Conservation (phyloP, 2,113 vertebrate species). For the Pituophis catenifer region DNA sequence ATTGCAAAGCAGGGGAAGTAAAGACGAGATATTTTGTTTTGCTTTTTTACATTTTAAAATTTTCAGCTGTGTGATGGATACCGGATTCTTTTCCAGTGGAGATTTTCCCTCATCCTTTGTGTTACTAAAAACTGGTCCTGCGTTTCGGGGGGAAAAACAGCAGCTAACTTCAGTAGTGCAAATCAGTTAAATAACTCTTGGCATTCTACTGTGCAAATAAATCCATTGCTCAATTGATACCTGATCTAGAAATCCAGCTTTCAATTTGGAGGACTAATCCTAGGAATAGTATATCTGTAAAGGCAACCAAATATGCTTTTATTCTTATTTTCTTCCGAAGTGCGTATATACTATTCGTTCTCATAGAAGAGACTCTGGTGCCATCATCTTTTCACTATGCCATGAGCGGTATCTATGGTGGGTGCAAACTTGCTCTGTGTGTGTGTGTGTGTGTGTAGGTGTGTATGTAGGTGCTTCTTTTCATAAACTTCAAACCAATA, state of each 20-base stretch:
- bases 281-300: constrained; percentile 9
- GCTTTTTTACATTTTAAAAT: background rate
- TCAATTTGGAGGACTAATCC: fast-evolving
- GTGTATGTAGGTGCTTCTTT: background rate
- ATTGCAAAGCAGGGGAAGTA: background rate
- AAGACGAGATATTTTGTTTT: background rate
- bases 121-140: background rate
- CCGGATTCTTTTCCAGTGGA: background rate
- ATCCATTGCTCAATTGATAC: background rate
- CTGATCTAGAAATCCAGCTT: constrained; percentile 25
- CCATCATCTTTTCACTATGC: background rate
- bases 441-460: too few species aligned
- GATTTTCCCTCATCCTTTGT: background rate
- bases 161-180: background rate
- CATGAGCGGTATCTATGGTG: background rate
- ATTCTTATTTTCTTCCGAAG: background rate
- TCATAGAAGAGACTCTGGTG: background rate
- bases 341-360: background rate
- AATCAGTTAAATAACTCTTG: fast-evolving
- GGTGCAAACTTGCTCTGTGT: background rate
- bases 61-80: background rate
- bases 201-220: background rate
- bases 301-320: constrained; percentile 24
- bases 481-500: background rate
- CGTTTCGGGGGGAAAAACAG: background rate